Evolutionary conservation across 2,113 vertebrate species (phyloP).

Genomic region (Corythornis vintsioides): DNA sequence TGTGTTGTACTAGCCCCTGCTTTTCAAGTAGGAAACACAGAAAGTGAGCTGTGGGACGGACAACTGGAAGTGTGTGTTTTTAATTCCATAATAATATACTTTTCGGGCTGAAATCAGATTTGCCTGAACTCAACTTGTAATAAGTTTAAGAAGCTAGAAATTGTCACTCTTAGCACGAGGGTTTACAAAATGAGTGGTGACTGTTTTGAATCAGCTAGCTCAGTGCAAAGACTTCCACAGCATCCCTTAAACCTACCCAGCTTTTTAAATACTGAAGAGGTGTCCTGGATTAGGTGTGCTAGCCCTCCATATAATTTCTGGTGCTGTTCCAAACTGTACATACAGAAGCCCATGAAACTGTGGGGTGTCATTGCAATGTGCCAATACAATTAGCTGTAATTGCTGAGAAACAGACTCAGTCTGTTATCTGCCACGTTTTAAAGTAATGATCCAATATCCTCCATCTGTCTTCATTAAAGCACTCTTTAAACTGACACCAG

Average conservation of each 20-base stretch:
- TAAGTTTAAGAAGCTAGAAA: neutral
- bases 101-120: neutral
- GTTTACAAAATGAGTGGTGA: neutral
- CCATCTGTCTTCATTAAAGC: conserved; percentile 57
- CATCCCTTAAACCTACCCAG: neutral
- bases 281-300: neutral
- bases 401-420: conserved; percentile 48
- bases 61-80: accelerated
- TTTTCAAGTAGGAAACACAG: neutral
- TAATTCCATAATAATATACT: neutral
- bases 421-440: conserved; percentile 54
- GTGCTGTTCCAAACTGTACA: neutral
- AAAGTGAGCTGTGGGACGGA: accelerated
- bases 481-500: conserved; percentile 34
- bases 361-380: neutral
- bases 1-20: neutral
- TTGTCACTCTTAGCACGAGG: neutral
- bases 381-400: conserved; percentile 54
- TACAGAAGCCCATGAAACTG: neutral
- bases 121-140: neutral
- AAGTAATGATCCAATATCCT: conserved; percentile 44
- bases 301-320: neutral
- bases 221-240: neutral
- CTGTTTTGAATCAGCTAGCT: neutral
- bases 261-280: neutral